Percentiles rank a stretch among this genome's conserved stretches.
phyloP scores from a whole-genome alignment of 2,888 invertebrate species.

The Oxystoma pomonae region DNA sequence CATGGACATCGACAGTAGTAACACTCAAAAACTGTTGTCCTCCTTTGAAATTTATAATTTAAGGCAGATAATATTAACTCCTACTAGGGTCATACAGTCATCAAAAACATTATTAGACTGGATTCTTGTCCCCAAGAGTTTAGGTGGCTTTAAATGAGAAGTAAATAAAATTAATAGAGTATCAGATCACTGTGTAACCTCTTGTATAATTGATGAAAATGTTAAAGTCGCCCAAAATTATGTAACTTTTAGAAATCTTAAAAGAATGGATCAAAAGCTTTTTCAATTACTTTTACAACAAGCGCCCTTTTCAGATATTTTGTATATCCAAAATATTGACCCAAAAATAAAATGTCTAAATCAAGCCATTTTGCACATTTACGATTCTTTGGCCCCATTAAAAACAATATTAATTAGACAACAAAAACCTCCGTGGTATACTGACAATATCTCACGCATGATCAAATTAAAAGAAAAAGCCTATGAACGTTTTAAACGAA shows the following conservation, averaged over 20 bases:
- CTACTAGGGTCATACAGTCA: not conserved
- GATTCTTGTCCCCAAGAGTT: not conserved
- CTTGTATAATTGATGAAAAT: not conserved
- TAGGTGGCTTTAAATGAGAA: not conserved
- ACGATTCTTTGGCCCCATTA: not conserved
- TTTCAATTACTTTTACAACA: not conserved
- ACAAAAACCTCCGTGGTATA: not conserved
- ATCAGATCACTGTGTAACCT: not conserved
- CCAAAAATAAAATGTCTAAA: not conserved
- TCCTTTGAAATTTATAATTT: not conserved
- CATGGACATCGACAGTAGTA: not conserved
- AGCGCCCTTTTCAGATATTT: not conserved
- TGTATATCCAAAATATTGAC: not conserved
- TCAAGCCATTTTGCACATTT: not conserved
- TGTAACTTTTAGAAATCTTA: not conserved
- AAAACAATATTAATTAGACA: not conserved
- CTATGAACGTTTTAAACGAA: not conserved
- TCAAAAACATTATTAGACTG: not conserved
- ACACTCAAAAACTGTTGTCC: not conserved
- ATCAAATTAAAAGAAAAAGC: not conserved
- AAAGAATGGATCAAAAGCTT: not conserved
- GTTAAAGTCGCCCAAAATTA: not conserved
- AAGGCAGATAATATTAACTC: not conserved
- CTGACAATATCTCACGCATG: not conserved
- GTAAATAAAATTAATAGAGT: not conserved